These are phyloP conservation scores for Drosophila kanapiae DNA, from an alignment of 1,140 invertebrate genomes.

Conservation along the genomic window DNA sequence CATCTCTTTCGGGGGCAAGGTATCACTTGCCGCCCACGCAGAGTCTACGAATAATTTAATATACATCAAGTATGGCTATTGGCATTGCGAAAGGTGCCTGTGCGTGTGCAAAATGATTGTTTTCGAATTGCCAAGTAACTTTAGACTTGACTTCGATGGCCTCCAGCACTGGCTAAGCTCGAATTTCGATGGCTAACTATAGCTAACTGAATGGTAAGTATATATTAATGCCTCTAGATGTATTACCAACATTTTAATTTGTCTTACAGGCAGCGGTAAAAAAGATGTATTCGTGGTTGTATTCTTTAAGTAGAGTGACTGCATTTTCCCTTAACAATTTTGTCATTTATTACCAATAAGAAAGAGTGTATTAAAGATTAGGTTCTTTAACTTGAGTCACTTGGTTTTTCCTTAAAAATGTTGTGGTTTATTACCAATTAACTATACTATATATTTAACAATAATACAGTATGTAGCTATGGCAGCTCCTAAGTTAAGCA, in stretches of 20 bases:
- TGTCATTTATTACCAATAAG: no score
- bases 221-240: not conserved
- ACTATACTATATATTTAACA: no score
- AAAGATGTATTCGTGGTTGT: no score
- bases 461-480: no score
- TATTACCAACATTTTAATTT: not conserved
- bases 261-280: no score
- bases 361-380: no score
- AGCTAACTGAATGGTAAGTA: not conserved
- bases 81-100: not conserved
- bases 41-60: slow-evolving; percentile 5
- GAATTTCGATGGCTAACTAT: not conserved
- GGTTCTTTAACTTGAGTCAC: no score
- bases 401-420: no score
- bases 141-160: not conserved
- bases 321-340: no score
- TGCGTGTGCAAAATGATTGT: slow-evolving; percentile 7
- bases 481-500: no score
- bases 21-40: not conserved
- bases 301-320: no score
- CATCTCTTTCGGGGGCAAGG: not conserved
- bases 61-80: not conserved
- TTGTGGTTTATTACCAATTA: no score
- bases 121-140: slow-evolving; percentile 6
- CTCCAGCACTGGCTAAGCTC: not conserved